Percentiles rank a stretch among this genome's conserved stretches.
These are phyloP conservation scores for Drosophila sucinea DNA, from an alignment of 1,140 invertebrate genomes.

Conservation along the genomic window DNA sequence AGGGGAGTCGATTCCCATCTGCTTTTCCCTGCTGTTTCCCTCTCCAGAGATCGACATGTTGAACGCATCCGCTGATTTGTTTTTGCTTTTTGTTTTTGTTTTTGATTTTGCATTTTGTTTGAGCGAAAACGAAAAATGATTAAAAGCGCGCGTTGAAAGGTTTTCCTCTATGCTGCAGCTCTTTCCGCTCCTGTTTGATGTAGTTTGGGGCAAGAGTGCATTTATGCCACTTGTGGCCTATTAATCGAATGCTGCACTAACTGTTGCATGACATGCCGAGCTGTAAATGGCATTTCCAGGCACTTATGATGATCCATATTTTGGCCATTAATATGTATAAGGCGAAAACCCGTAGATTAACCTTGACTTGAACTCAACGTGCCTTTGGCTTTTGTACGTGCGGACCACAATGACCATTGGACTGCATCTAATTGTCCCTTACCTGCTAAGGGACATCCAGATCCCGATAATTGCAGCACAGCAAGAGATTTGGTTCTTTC, in stretches of 20 bases:
- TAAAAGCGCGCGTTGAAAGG: slow-evolving; percentile 77
- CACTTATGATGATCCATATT: slow-evolving; percentile 20
- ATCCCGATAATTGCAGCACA: slow-evolving; percentile 60
- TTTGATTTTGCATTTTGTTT: slow-evolving; percentile 48
- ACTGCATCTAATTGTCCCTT: slow-evolving; percentile 51
- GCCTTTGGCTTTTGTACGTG: slow-evolving; percentile 51
- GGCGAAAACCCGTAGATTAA: slow-evolving; percentile 46
- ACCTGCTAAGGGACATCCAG: slow-evolving; percentile 35
- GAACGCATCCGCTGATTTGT: slow-evolving; percentile 58
- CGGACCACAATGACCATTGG: slow-evolving; percentile 56
- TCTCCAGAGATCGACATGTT: slow-evolving; percentile 19
- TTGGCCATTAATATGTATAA: neutral
- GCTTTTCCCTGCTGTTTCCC: slow-evolving; percentile 19
- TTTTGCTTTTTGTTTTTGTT: slow-evolving; percentile 47
- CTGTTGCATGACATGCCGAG: slow-evolving; percentile 43
- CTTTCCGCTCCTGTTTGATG: slow-evolving; percentile 27
- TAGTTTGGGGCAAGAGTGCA: neutral
- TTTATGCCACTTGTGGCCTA: slow-evolving; percentile 63
- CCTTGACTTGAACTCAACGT: slow-evolving; percentile 47
- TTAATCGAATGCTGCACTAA: slow-evolving; percentile 58
- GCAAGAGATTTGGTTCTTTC: slow-evolving; percentile 38
- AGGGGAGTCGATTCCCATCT: slow-evolving; percentile 18
- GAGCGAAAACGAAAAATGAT: slow-evolving; percentile 52
- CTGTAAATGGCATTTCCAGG: slow-evolving; percentile 43
- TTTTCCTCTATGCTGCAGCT: slow-evolving; percentile 54